A percentile compares a stretch with the other conserved stretches of the same genome.
Evolutionary conservation across 1,140 invertebrate genomes (phyloP).

Genomic region (Gonioctena quinquepunctata): DNA sequence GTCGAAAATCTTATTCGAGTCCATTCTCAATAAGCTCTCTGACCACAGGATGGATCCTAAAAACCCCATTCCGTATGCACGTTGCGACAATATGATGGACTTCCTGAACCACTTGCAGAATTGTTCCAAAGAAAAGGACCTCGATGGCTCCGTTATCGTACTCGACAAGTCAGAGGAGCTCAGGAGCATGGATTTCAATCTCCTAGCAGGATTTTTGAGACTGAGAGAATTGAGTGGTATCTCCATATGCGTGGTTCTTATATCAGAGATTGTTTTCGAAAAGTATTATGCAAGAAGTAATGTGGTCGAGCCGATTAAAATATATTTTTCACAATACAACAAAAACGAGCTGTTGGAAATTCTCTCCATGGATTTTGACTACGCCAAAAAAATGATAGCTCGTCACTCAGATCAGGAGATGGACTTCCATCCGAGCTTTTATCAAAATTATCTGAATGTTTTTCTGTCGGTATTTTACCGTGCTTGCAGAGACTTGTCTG

Average conservation of each 20-base stretch:
- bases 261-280: constrained; percentile 78
- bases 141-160: constrained; percentile 64
- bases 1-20: constrained; percentile 75
- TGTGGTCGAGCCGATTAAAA: constrained; percentile 71
- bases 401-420: constrained; percentile 52
- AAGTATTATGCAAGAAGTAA: constrained; percentile 71
- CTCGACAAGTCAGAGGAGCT: constrained; percentile 82
- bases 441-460: constrained; percentile 76
- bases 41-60: constrained; percentile 49
- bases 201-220: constrained; percentile 71
- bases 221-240: constrained; percentile 73
- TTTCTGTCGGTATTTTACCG: constrained; percentile 81
- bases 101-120: constrained; percentile 66
- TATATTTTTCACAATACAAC: constrained; percentile 82
- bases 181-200: constrained; percentile 70
- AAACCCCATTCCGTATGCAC: constrained; percentile 52
- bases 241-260: constrained; percentile 76
- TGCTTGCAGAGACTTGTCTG: constrained; percentile 79
- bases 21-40: constrained; percentile 68
- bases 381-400: constrained; percentile 30
- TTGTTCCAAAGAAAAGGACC: constrained; percentile 47
- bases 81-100: constrained; percentile 76
- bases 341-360: constrained; percentile 78
- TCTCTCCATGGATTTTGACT: constrained; percentile 60
- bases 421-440: constrained; percentile 65